Evolutionary conservation across 2,888 invertebrate genomes (phyloP).

Genomic region (Pyrrhia umbra): DNA sequence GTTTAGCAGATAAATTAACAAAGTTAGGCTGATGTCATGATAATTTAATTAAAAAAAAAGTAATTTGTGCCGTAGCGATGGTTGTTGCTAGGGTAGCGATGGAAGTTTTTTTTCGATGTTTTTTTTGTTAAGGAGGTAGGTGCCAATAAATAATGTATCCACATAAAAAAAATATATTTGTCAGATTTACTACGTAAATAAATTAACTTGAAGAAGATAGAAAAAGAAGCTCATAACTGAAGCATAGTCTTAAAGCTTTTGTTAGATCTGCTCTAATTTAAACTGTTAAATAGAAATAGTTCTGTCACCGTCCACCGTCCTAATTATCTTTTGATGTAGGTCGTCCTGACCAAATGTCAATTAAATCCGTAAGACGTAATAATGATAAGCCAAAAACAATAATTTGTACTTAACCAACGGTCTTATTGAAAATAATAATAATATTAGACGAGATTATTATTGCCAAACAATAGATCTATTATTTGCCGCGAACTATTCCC

Average conservation of each 20-base stretch:
- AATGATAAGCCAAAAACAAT: background rate
- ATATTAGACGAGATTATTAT: background rate
- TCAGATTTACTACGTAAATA: too few species aligned
- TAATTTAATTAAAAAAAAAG: constrained; percentile 54
- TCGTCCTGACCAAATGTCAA: background rate
- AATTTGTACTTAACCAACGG: background rate
- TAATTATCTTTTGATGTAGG: constrained; percentile 1
- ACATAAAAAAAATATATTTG: too few species aligned
- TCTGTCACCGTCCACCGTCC: background rate
- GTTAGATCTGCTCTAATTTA: too few species aligned
- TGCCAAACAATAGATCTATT: background rate
- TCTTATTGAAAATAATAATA: background rate
- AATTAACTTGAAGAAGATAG: too few species aligned
- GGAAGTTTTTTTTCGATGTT: too few species aligned
- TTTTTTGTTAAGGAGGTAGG: too few species aligned
- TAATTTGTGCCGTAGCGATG: constrained; percentile 25
- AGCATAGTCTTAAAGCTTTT: too few species aligned
- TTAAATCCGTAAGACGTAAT: background rate
- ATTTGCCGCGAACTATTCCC: constrained; percentile 9
- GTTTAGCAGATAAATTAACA: constrained; percentile 54
- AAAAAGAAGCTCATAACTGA: too few species aligned
- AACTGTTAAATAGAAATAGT: too few species aligned
- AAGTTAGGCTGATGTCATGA: constrained; percentile 46
- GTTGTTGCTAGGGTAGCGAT: too few species aligned
- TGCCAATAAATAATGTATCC: too few species aligned